These are phyloP conservation scores for Hypsibius dujardini DNA, from an alignment of 1,140 invertebrate genomes.

Conservation along the genomic window DNA sequence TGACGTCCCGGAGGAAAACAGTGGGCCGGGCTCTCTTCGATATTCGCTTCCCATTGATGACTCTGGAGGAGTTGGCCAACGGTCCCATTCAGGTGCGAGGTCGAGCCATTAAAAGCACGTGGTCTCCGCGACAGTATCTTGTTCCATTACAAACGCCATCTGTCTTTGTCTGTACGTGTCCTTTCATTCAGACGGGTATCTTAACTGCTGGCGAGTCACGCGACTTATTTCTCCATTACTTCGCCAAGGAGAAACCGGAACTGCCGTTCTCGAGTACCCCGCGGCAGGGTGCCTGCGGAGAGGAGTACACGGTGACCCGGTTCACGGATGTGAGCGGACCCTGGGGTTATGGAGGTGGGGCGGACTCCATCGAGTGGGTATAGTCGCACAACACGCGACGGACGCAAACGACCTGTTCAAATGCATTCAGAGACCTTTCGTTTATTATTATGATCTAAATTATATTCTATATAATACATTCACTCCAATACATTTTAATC, in stretches of 20 bases:
- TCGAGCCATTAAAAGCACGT: neutral
- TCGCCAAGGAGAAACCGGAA: constrained; percentile 46
- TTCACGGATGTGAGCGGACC: neutral
- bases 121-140: too few species aligned
- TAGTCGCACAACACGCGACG: neutral
- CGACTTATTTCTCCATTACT: constrained; percentile 64
- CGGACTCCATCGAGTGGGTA: neutral
- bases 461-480: too few species aligned
- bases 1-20: constrained; percentile 38
- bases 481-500: too few species aligned
- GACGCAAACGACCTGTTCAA: neutral
- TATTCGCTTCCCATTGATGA: constrained; percentile 73
- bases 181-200: constrained; percentile 51
- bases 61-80: constrained; percentile 72
- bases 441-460: neutral
- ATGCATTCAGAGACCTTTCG: neutral
- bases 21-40: constrained; percentile 59
- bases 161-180: neutral
- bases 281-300: constrained; percentile 42
- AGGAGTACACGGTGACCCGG: neutral
- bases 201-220: constrained; percentile 72
- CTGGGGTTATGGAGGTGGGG: constrained; percentile 1
- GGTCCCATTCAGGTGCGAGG: constrained; percentile 44
- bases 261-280: constrained; percentile 60
- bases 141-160: neutral